Evolutionary conservation across 1,140 invertebrate genomes (phyloP), one percentile per base, ranked within the genome.

Genomic region (Papilio helenus): DNA sequence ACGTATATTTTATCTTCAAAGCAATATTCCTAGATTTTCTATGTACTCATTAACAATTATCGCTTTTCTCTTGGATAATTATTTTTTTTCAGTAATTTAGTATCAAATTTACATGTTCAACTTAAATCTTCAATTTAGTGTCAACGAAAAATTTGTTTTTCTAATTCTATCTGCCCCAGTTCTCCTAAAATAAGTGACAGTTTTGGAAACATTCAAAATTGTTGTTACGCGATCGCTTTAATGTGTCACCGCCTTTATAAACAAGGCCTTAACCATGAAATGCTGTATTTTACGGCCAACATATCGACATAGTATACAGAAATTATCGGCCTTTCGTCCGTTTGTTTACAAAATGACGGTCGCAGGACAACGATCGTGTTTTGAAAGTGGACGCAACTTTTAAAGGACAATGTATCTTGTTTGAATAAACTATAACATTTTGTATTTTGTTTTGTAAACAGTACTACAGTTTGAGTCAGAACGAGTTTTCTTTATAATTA

Each of bases 311-410:
- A 74, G 4, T 16, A 49, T 74, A 26, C 23, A 49, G 12, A 46
- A 72, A 12, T 46, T 16, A 68, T 68, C 42, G 7, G 42, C 42
- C 72, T 44, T 73, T 74, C 42, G 4, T 14, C 16, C 26, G 26
- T 29, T 29, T 68, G 61, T 68, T 68, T 68, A 68, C 26, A 34
- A 68, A 29, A 68, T 68, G 23, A 44, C 72, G 4, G 44, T 2
- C 42, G 14, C 61, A 74, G 72, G 44, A 74, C 44, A 39, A 42
- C 39, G 20, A 16, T 3, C 72, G 7, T 74, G 72, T 74, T 74
- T 74, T 74, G 72, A 74, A 74, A 74, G 72, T 74, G 14, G 20
- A 49, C 72, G 72, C n/a, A 51, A 34, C 61, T 68, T 68, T 68
- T 68, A 34, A 68, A 68, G 61, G 61, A 68, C 61, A 68, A 68